Percentiles rank a stretch among this genome's conserved stretches.
Conservation (phyloP, 2,113 vertebrate genomes). For the Hyperoodon ampullatus region DNA sequence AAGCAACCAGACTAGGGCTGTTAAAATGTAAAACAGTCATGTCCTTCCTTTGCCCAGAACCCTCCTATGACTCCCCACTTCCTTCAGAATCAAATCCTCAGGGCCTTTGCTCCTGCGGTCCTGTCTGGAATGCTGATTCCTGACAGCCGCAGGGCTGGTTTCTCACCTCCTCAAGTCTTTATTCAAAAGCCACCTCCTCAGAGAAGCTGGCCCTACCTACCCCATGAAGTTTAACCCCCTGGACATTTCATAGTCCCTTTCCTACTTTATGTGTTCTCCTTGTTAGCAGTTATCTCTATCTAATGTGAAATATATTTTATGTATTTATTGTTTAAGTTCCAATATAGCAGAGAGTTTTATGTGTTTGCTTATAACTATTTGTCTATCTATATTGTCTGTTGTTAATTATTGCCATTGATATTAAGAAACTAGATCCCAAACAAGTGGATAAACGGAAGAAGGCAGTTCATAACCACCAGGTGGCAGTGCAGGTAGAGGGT, state of each 20-base stretch:
- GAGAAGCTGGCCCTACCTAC: background rate
- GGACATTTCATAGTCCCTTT: background rate
- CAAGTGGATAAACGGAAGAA: background rate
- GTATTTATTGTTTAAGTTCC: background rate
- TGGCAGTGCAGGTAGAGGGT: background rate
- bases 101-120: background rate
- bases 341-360: background rate
- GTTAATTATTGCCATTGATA: background rate
- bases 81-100: background rate
- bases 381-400: background rate
- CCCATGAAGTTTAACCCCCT: background rate
- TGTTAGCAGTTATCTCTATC: background rate
- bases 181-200: background rate
- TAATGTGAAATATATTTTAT: background rate
- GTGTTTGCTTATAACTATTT: background rate
- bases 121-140: background rate
- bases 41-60: background rate
- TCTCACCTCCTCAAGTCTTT: background rate
- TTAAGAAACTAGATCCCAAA: background rate
- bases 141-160: background rate
- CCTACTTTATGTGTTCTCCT: background rate
- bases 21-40: background rate
- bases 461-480: background rate
- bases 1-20: background rate
- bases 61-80: background rate